Evolutionary conservation across 1,140 invertebrate genomes (phyloP), one percentile per base, ranked within the genome.

Genomic region (Achroia grisella): DNA sequence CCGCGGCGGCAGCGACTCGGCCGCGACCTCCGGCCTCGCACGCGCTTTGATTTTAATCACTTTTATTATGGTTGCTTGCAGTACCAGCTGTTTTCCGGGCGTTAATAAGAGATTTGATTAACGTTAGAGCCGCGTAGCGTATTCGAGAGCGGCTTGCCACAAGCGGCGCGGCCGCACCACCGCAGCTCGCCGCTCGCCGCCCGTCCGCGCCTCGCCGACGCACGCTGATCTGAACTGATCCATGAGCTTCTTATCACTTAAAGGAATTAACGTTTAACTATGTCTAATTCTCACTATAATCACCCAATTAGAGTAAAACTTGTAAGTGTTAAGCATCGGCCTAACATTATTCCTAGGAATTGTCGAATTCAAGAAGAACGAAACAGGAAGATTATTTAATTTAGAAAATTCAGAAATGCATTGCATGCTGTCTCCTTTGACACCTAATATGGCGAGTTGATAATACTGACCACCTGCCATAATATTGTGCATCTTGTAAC

Each of bases 81-180:
- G 92, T 92, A 91, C 84, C 90, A 92, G 86, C 88, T 93, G 84
- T 92, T 92, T 88, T 89, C 89, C 77, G 90, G 90, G 79, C 88
- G 89, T 83, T 88, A 89, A 56, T 90, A 91, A 89, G 74, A 56
- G 15, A 57, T 64, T 64, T 56, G 40, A 56, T 73, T 67, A 71
- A 62, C 63, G 59, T 64, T 71, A 72, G 56, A 58, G 58, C 64
- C 65, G 65, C 66, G 66, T 67, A 64, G 60, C 61, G 57, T 66
- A 57, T 40, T 41, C 52, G 54, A 53, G 48, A 39, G 47, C 52
- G 56, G 52, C 28, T 47, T 28, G 44, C 39, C 48, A 47, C 42
- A 44, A 41, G 39, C 48, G 53, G 43, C 23, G 44, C 56, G 13
- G 4, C 23, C 39, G 39, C 39, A 12, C 27, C 17, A 29, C 17